Evolutionary conservation across 2,888 invertebrate genomes (phyloP), one percentile per base, ranked within the genome.

Genomic region (Empis livida): DNA sequence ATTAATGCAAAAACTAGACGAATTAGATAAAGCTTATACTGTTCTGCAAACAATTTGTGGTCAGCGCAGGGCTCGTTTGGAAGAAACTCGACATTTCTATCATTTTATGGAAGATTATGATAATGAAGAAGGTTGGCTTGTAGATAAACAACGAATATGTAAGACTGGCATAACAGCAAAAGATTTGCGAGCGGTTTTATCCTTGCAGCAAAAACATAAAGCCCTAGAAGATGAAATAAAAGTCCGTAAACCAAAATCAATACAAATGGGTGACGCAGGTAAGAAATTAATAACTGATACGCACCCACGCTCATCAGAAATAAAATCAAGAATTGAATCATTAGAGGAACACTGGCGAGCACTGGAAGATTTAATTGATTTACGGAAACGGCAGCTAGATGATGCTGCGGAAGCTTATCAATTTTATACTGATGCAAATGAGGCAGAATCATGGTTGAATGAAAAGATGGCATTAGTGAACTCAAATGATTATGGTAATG

Each of bases 391-490:
- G 50, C 85, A 88, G 59, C 68, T 93, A 17, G 84, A 86, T 59
- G 91, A 92, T 63, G 90, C 90, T 1, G 82, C 83, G 5, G 94
- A 95, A 62, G 93, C 95, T 1, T 93, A 92, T 59, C 94, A 94
- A 78, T 95, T 94, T 72, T 93, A 94, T 67, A 88, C 93, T 1
- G 97, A 97, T 69, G 94, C 95, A 0, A 95, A 97, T 70, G 97
- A 97, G 63, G 89, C 93, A 0, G 96, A 97, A 59, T 94, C 94
- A 0, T 97, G 95, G 94, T 80, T 96, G 72, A 88, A 90, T 56
- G 97, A 97, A 68, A 94, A 93, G 70, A 84, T 91, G 70, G 86
- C 94, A 0, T 75, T 99, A 37, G 89, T 94, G 13, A 79, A 82
- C 11, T 90, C 91, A 0, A 79, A 79, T 44, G 97, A 99, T 72